Evolutionary conservation across 2,797 vertebrate genomes (phyloP), one percentile per base, ranked within the genome.

Genomic region (Diceros bicornis): DNA sequence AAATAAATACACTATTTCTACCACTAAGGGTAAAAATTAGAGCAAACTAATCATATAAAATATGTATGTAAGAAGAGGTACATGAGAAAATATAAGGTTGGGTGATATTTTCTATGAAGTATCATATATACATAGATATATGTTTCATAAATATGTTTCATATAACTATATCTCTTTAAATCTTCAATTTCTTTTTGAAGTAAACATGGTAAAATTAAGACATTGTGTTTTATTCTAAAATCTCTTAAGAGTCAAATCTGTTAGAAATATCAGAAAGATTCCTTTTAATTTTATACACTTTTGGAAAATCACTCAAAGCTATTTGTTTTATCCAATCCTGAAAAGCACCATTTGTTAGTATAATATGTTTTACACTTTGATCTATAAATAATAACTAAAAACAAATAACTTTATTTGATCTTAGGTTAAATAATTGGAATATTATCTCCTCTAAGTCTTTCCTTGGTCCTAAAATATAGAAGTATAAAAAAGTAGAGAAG

Each of bases 221-320:
- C 32, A 37, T 14, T 68, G 17, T 62, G 16, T 82, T 88, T 87
- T 81, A 57, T 82, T 57, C 7, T 18, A 47, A 32, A 85, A 82
- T 52, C 14, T 66, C 11, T 44, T 20, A 85, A 50, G 50, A 32
- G 27, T 61, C 13, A 83, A 68, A 55, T 59, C 14, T 74, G 1
- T 68, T 72, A 66, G 16, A 71, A 75, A n/a, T 68, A 82, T 12
- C 10, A 32, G 55, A 61, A 84, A n/a, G 12, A n/a, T 81, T 81
- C n/a, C 59, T 91, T 41, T 64, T 79, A 71, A 81, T 74, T 94
- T 81, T 74, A 84, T 75, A 66, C 7, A 68, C 2, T 87, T 94
- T 90, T 41, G 8, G 25, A 87, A 94, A 75, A 68, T 55, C 74
- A 66, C 29, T 3, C 74, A 50, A 55, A 66, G 23, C 27, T 87